Base-by-base conservation (phyloP, 2,888 invertebrate species). In the Xanthia icteritia region DNA sequence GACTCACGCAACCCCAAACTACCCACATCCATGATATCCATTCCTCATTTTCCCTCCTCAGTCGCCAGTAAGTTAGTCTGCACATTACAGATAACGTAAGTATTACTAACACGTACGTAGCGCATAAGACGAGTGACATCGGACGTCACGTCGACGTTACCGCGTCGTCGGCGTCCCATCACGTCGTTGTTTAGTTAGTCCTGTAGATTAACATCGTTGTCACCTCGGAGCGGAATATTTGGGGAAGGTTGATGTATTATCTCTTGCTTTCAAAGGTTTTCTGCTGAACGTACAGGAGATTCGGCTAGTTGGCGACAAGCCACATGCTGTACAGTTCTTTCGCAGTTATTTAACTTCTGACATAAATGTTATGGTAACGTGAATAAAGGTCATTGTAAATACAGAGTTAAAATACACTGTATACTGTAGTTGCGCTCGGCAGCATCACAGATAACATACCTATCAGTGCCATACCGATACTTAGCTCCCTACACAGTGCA, bases 91-190 rank as follows among this genome's bases (percentile, higher is more conserved):
- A 58, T 27, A 23, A 61, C 51, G 20, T 63, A 63, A 54, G 11
- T 31, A 56, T 42, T 31, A 81, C 61, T 73, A 85, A 83, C 77
- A 65, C 20, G 61, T 54, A 82, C n/a, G 58, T 66, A 82, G 65
- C n/a, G 60, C 58, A n/a, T 51, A 45, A 0, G 48, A 31, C 15
- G 27, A 17, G 20, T 36, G 56, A 27, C 70, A 17, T 15, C 54
- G 42, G 31, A 42, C 51, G 67, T 31, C 56, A 45, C 0, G 56
- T 15, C 27, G 15, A 20, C 17, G 76, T 17, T 20, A 5, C n/a
- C n/a, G 31, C n/a, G 45, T 9, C 45, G 36, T 27, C 63, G n/a
- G 36, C 39, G 39, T n/a, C 73, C 15, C 70, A 39, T 13, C 73
- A 27, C 58, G 39, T 9, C 63, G 64, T 81, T 58, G 73, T 63